Evolutionary conservation across 92 coral and sea anemone species (phyloP), one percentile per base, ranked within the genome.

Genomic region (Epizoanthus illoricatus): DNA sequence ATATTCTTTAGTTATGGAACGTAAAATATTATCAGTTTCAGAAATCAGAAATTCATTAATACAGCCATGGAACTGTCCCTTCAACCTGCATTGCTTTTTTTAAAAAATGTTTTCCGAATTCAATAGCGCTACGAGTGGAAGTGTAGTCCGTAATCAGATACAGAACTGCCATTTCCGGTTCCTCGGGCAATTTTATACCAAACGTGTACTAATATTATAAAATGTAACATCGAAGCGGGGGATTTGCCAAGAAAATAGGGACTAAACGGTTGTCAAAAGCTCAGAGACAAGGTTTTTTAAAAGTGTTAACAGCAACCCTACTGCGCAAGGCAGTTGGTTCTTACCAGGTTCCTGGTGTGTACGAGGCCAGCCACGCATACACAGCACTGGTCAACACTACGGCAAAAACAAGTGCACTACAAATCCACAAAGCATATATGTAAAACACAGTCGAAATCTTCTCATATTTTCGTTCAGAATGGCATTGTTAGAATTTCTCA

Each of bases 211-310:
- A 49, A 52, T 3, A 52, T 52, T 52, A 52, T 52, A 52, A 52
- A 52, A 24, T 23, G 42, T 39, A 67, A 39, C 42, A 39, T 52
- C 56, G 16, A 52, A 52, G 56, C 56, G 56, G 56, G 56, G 56
- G 15, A 49, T 52, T 52, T 52, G 56, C 56, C 56, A 52, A 52
- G 56, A 52, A 52, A 66, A 39, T 43, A 16, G 40, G 72, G 42
- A 67, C 11, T 67, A 23, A 67, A 67, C 72, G 49, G 49, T 67
- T 21, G 72, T 67, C 72, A 67, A 67, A 67, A 39, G 19, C 18
- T 66, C 43, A 16, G 71, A 65, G 17, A 21, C 42, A 64, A 64
- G 28, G 3, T 36, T 5, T 65, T 6, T n/a, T n/a, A n/a, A n/a
- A 64, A 64, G 69, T n/a, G 69, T 28, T 64, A 19, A 11, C 69